Base-by-base conservation (phyloP, 2,113 vertebrate species). In the Rhinoptilus africanus region DNA sequence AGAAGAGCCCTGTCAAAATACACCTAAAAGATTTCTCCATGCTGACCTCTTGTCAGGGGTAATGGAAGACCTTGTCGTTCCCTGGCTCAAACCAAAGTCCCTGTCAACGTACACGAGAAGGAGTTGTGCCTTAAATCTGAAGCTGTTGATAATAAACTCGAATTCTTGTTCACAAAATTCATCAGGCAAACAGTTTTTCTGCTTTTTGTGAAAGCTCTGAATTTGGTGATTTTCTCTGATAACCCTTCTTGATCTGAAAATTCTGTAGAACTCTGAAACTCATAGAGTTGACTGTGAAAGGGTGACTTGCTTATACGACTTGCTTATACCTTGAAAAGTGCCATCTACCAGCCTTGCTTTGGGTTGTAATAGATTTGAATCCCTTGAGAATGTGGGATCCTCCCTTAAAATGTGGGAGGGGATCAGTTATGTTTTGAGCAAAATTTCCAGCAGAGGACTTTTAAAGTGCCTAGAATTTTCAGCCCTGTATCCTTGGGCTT, bases 401-500 rank as follows among this genome's bases (percentile, higher is more conserved):
- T 81, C 9, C 26, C n/a, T 85, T 72, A 60, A 79, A 91, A 72
- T 28, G 15, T 66, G 35, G 54, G 59, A 60, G 51, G 34, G 35
- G 48, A 35, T 39, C 30, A n/a, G 51, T 79, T 85, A 34, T 4
- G 17, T 82, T 92, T 76, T 62, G n/a, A 85, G 26, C 45, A 81
- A 77, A 92, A 84, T 68, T 75, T 75, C 60, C 37, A 56, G 54
- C 62, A 77, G 50, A 77, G 57, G 67, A 78, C 47, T 53, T 68
- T 14, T 67, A 8, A 77, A 35, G 71, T 48, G 39, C 18, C 37
- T 91, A 54, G 48, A 92, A 76, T 87, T 91, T 92, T 89, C 62
- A 90, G 47, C 67, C 59, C 2, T 11, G 24, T 89, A 53, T 91
- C 63, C 37, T 63, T 83, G 59, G 85, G 64, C 74, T 96, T 92